phyloP scores from a whole-genome alignment of 1,140 invertebrate species.

The Copidosoma floridanum region DNA sequence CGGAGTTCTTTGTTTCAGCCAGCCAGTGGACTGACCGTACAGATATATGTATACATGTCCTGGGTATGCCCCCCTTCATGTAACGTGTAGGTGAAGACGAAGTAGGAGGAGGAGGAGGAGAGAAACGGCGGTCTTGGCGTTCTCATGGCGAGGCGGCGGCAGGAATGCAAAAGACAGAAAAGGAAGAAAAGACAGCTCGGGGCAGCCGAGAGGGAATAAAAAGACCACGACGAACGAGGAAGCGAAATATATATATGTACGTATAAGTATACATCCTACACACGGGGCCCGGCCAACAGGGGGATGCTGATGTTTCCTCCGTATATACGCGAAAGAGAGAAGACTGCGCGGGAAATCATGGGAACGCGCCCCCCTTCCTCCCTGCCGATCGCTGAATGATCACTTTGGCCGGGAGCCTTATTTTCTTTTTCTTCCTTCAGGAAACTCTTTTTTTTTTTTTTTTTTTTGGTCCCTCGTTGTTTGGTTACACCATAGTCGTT shows the following conservation, averaged over 20 bases:
- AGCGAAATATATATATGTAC: slow-evolving; percentile 23
- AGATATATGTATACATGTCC: too few species aligned
- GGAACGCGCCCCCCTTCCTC: background rate
- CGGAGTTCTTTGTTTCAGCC: too few species aligned
- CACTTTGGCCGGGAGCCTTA: background rate
- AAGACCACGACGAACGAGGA: slow-evolving; percentile 29
- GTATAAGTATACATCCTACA: too few species aligned
- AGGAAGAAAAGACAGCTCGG: slow-evolving; percentile 27
- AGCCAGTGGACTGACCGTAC: too few species aligned
- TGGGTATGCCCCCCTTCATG: too few species aligned
- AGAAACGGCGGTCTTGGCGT: slow-evolving; percentile 25
- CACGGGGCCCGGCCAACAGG: too few species aligned
- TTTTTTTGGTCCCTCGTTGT: too few species aligned
- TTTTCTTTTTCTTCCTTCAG: slow-evolving; percentile 1
- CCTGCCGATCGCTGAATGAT: background rate
- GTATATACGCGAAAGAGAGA: background rate
- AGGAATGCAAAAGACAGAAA: slow-evolving; percentile 47
- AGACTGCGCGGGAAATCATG: slow-evolving; percentile 7
- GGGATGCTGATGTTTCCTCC: too few species aligned
- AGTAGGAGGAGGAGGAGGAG: too few species aligned
- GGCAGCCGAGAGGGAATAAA: slow-evolving; percentile 37
- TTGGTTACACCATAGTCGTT: too few species aligned
- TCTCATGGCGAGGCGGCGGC: slow-evolving; percentile 34
- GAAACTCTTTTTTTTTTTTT: too few species aligned
- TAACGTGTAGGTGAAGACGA: too few species aligned